Percentiles rank a stretch among this genome's conserved stretches.
phyloP scores from a whole-genome alignment of 2,888 invertebrate genomes.

The Balanococcus diminutus region DNA sequence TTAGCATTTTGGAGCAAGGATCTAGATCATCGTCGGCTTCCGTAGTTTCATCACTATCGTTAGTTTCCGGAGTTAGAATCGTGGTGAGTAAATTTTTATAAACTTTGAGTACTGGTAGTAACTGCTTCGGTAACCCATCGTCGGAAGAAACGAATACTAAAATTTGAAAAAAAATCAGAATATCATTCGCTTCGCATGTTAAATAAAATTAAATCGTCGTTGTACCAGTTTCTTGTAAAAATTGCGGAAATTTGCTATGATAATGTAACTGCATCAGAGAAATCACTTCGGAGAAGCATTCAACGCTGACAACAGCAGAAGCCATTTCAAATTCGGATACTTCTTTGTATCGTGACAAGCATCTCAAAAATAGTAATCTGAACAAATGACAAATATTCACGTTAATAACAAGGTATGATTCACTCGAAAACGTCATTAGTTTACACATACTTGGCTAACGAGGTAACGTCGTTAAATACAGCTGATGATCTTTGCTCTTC shows the following conservation, averaged over 20 bases:
- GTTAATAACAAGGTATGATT: not conserved
- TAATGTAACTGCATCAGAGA: slow-evolving; percentile 59
- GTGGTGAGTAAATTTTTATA: slow-evolving; percentile 51
- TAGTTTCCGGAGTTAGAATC: slow-evolving; percentile 43
- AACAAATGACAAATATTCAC: not conserved
- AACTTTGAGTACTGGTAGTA: slow-evolving; percentile 57
- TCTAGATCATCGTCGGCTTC: slow-evolving; percentile 60
- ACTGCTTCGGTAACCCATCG: slow-evolving; percentile 54
- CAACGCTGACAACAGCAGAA: slow-evolving; percentile 66
- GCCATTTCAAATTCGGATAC: slow-evolving; percentile 67
- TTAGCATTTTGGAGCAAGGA: slow-evolving; percentile 59
- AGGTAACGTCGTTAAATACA: slow-evolving; percentile 50
- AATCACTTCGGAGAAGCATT: slow-evolving; percentile 64
- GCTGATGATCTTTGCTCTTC: slow-evolving; percentile 54
- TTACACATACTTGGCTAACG: slow-evolving; percentile 52
- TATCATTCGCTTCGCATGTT: not conserved
- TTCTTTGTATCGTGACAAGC: slow-evolving; percentile 63
- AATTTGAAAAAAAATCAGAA: not conserved
- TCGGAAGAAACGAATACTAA: slow-evolving; percentile 51
- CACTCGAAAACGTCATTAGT: not conserved
- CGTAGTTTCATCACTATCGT: slow-evolving; percentile 60
- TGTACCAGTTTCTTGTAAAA: slow-evolving; percentile 63
- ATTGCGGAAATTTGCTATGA: slow-evolving; percentile 61
- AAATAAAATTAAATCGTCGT: not conserved
- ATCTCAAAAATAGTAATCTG: slow-evolving; percentile 61